Base-by-base conservation (phyloP, 2,113 vertebrate species). In the Melanotaenia duboulayi region DNA sequence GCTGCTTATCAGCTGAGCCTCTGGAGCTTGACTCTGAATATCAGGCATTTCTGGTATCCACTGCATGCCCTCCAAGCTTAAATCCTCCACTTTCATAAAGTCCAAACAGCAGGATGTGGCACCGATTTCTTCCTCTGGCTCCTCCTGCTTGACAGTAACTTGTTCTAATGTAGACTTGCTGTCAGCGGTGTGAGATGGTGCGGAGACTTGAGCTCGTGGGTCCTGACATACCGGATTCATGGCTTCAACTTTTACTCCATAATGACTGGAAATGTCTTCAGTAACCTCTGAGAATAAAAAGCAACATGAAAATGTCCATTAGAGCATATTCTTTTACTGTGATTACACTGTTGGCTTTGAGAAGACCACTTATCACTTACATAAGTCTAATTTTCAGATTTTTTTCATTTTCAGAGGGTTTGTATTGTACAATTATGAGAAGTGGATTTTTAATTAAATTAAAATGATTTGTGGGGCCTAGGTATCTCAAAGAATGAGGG, bases 81-180 rank as follows among this genome's bases (percentile, higher is more conserved):
- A 90, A 48, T 84, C 72, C 22, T 91, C 91, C 48, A 81, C 61
- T 68, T 81, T 85, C 14, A 80, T 62, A 0, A 64, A 63, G 28
- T 84, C 83, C 35, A 82, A 82, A 62, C 71, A 70, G 24, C 66
- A 81, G 28, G 52, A 51, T 1, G 85, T 52, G 14, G 35, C 66
- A 0, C 59, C 50, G 0, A 2, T 59, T 11, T 55, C 66, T 58
- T 71, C 87, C 37, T 74, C 65, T 5, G n/a, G 25, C 5, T 35
- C 68, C 76, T 93, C 92, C 66, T 89, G 82, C 67, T 93, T 93
- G 14, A 92, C 70, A 17, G 39, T 54, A 1, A 92, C 66, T 8
- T 50, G 66, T 23, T 80, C 58, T 13, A 35, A 46, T 7, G 57
- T 19, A 14, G 57, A 65, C 37, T 12, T 37, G 7, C 39, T 24